These are phyloP conservation scores for Riptortus pedestris DNA, from an alignment of 1,140 invertebrate species.

Conservation along the genomic window DNA sequence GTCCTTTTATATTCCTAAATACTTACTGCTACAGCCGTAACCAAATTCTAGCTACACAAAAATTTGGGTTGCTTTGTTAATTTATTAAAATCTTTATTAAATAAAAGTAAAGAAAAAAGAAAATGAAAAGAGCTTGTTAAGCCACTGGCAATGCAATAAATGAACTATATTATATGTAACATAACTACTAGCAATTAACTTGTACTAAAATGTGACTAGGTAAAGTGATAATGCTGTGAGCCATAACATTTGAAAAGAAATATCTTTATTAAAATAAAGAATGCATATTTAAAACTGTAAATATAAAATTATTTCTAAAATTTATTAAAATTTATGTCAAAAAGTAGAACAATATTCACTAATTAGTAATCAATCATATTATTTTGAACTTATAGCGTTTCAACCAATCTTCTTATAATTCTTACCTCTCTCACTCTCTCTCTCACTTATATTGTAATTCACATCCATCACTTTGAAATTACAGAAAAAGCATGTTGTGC, in stretches of 20 bases:
- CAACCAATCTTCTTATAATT: slow-evolving; percentile 5
- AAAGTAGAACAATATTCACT: background rate
- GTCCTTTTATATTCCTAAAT: background rate
- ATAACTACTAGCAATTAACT: slow-evolving; percentile 1
- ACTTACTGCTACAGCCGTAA: background rate
- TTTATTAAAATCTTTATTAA: background rate
- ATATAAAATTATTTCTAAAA: no score
- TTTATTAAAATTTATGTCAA: background rate
- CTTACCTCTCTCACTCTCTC: background rate
- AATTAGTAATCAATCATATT: no score
- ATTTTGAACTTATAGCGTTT: slow-evolving; percentile 4
- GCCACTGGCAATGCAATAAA: slow-evolving; percentile 11
- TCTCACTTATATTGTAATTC: background rate
- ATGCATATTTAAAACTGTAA: slow-evolving; percentile 10
- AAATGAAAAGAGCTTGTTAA: background rate
- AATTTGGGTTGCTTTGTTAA: background rate
- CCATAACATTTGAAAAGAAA: slow-evolving; percentile 14
- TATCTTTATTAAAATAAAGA: background rate
- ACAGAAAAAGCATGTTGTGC: slow-evolving; percentile 15
- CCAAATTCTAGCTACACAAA: slow-evolving; percentile 4
- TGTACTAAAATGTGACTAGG: slow-evolving; percentile 12
- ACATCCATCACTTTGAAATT: background rate
- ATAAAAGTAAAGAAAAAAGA: no score
- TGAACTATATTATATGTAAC: background rate
- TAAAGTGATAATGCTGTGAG: slow-evolving; percentile 9